phyloP scores from a whole-genome alignment of 2,888 invertebrate genomes.

The Patella pellucida region DNA sequence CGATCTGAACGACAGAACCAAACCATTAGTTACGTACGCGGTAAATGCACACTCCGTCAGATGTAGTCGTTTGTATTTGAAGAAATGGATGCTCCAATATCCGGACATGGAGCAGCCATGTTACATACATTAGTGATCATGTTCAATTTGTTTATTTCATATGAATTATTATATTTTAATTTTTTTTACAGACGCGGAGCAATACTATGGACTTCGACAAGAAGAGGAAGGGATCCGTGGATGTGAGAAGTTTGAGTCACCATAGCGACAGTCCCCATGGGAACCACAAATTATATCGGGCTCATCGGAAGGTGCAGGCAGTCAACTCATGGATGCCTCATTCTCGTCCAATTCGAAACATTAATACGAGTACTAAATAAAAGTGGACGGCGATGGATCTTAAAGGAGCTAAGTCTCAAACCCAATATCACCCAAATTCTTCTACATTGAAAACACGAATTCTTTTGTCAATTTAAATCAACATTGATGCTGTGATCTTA shows the following conservation, averaged over 20 bases:
- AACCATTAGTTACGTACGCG: no score
- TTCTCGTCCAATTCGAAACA: not conserved
- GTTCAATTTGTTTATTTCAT: not conserved
- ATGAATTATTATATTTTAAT: not conserved
- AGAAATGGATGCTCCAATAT: not conserved
- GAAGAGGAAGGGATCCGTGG: not conserved
- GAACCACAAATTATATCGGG: not conserved
- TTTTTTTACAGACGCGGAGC: not conserved
- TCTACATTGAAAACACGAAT: no score
- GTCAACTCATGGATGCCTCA: constrained; percentile 6
- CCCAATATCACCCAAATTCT: no score
- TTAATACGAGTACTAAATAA: constrained; percentile 1
- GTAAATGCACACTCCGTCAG: no score
- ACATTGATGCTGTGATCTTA: no score
- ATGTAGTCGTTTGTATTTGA: not conserved
- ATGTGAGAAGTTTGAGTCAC: not conserved
- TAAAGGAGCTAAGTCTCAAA: no score
- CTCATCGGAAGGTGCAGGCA: not conserved
- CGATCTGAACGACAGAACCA: no score
- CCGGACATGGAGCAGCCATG: not conserved
- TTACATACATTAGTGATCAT: not conserved
- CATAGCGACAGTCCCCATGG: not conserved
- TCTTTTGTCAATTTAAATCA: no score
- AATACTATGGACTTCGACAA: not conserved
- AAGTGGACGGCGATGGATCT: not conserved